phyloP scores from a whole-genome alignment of 2,113 vertebrate species.

The Tyrannus savana region DNA sequence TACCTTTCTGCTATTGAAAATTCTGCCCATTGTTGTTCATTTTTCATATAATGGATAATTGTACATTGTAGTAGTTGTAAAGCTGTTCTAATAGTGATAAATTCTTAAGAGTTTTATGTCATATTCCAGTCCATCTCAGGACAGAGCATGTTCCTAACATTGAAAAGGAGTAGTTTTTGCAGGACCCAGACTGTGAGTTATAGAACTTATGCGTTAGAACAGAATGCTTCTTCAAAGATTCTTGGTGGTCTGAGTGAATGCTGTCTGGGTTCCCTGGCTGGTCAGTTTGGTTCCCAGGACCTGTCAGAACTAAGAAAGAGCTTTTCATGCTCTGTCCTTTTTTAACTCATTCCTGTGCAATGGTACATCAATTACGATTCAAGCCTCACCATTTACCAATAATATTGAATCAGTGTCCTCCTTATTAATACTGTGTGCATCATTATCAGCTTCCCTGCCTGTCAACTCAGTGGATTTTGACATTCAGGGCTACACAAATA shows the following conservation, averaged over 20 bases:
- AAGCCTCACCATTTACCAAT: neutral
- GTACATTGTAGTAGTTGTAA: neutral
- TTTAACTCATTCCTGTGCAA: neutral
- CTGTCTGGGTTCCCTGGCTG: neutral
- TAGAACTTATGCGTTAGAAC: neutral
- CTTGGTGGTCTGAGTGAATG: neutral
- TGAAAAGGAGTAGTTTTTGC: neutral
- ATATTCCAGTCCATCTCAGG: neutral
- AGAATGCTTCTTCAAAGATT: neutral
- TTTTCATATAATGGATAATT: neutral
- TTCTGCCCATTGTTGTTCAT: neutral
- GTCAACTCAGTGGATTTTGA: neutral
- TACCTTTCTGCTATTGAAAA: neutral
- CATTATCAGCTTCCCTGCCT: neutral
- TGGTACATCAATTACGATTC: neutral
- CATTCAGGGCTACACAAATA: neutral
- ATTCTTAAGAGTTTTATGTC: neutral
- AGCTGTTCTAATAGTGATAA: neutral
- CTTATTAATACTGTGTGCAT: neutral
- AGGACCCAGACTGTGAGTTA: neutral
- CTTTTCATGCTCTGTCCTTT: neutral
- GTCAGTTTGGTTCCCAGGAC: neutral
- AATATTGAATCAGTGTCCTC: neutral
- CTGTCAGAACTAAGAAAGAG: neutral
- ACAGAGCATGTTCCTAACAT: neutral